Conservation (phyloP, 2,888 invertebrate genomes). For the Diarsia dahlii region DNA sequence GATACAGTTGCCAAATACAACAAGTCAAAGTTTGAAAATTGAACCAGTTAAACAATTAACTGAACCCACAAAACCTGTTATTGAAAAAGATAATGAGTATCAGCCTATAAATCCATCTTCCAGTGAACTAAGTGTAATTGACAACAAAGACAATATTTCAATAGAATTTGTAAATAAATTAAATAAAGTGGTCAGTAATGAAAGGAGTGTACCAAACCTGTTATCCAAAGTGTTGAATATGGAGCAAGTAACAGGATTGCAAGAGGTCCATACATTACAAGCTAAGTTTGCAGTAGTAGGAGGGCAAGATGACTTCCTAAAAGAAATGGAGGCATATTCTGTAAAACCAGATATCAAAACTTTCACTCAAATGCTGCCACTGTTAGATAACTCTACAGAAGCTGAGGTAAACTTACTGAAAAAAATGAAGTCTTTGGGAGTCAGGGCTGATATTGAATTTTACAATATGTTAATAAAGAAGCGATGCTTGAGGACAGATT, state of each 20-base stretch:
- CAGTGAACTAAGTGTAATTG: constrained; percentile 31
- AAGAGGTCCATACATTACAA: constrained; percentile 90
- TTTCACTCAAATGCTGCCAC: constrained; percentile 94
- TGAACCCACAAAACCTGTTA: constrained; percentile 15
- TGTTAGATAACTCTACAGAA: constrained; percentile 92
- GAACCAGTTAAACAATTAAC: constrained; percentile 47
- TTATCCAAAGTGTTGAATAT: constrained; percentile 91
- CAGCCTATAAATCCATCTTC: background rate
- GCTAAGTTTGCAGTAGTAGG: constrained; percentile 95
- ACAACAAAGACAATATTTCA: constrained; percentile 57
- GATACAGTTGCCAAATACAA: constrained; percentile 61
- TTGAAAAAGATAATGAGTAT: background rate
- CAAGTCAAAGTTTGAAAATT: constrained; percentile 14
- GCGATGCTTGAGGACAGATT: constrained; percentile 93
- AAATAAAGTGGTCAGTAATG: constrained; percentile 54
- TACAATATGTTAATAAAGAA: constrained; percentile 97
- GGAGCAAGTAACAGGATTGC: constrained; percentile 91
- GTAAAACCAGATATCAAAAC: constrained; percentile 95
- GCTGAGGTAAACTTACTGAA: constrained; percentile 93
- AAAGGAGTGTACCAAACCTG: constrained; percentile 91
- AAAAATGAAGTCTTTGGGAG: constrained; percentile 90
- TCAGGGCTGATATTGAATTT: constrained; percentile 95
- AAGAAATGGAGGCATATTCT: constrained; percentile 92
- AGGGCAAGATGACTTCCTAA: constrained; percentile 94
- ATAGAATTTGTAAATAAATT: constrained; percentile 69